phyloP scores from a whole-genome alignment of 2,113 vertebrate genomes.

The Vanacampus margaritifer region DNA sequence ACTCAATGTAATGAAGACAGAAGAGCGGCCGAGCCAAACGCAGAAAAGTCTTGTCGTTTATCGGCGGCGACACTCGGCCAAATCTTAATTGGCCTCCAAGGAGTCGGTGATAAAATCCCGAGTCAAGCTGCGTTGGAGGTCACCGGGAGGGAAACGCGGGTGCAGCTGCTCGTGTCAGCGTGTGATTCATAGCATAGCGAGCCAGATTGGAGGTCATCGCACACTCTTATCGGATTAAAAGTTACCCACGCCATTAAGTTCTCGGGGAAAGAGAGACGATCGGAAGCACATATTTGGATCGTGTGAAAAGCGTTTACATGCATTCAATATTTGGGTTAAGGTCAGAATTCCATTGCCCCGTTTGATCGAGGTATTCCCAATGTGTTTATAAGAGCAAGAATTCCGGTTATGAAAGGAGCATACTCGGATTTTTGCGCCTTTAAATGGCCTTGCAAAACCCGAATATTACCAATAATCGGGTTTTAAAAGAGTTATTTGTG shows the following conservation, averaged over 20 bases:
- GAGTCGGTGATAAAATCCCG: conserved; percentile 33
- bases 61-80: neutral
- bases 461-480: no score
- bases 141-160: conserved; percentile 32
- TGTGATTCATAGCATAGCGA: conserved; percentile 40
- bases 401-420: no score
- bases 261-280: conserved; percentile 43
- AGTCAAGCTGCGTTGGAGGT: conserved; percentile 46
- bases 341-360: no score
- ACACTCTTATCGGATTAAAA: conserved; percentile 51
- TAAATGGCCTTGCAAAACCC: no score
- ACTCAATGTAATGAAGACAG: conserved; percentile 9
- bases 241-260: conserved; percentile 55
- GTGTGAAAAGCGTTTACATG: neutral
- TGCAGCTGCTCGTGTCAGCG: conserved; percentile 47
- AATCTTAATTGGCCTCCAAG: conserved; percentile 9
- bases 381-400: no score
- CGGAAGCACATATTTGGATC: conserved; percentile 52
- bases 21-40: neutral
- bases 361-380: no score
- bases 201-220: conserved; percentile 50
- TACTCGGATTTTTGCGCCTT: no score
- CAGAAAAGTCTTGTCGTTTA: conserved; percentile 18
- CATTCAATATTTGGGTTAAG: no score
- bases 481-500: no score